Evolutionary conservation across 1,140 invertebrate species (phyloP).

Genomic region (Pogonomyrmex barbatus): DNA sequence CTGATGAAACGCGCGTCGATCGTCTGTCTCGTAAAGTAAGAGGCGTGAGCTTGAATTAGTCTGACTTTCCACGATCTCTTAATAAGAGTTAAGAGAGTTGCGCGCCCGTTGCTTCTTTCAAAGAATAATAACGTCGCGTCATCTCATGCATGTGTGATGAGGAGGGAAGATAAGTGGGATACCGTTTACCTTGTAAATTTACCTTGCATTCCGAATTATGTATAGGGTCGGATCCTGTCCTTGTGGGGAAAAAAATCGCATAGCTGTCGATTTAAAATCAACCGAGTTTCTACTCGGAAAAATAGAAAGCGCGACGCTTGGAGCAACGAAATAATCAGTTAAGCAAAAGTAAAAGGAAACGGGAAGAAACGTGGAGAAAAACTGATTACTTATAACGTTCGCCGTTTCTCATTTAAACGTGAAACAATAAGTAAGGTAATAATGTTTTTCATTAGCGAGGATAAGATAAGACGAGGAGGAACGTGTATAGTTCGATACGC

Average conservation of each 20-base stretch:
- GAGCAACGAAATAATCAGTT: conserved; percentile 64
- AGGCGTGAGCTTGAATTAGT: conserved; percentile 23
- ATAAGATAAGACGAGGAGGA: conserved; percentile 22
- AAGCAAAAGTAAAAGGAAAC: conserved; percentile 10
- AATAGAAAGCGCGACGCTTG: conserved; percentile 50
- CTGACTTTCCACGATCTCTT: not conserved
- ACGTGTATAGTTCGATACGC: not conserved
- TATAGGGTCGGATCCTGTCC: not conserved
- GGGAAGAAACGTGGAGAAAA: not conserved
- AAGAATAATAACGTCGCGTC: not conserved
- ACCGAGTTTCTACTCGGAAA: not conserved
- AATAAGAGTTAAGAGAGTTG: conserved; percentile 76
- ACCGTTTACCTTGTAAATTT: conserved; percentile 35
- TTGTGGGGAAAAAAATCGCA: not conserved
- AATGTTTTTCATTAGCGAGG: conserved; percentile 38
- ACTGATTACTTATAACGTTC: conserved; percentile 28
- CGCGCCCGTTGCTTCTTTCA: conserved; percentile 68
- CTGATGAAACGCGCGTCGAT: conserved; percentile 70
- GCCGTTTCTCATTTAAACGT: conserved; percentile 7
- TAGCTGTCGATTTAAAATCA: not conserved
- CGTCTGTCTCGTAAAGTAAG: conserved; percentile 76
- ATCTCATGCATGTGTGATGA: not conserved
- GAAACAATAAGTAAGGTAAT: conserved; percentile 21
- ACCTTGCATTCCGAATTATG: not conserved
- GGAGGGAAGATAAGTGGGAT: not conserved